Evolutionary conservation across 30 jellyfish, hydroid and myxozoan species (phyloP).

Genomic region (Mastigias papua): DNA sequence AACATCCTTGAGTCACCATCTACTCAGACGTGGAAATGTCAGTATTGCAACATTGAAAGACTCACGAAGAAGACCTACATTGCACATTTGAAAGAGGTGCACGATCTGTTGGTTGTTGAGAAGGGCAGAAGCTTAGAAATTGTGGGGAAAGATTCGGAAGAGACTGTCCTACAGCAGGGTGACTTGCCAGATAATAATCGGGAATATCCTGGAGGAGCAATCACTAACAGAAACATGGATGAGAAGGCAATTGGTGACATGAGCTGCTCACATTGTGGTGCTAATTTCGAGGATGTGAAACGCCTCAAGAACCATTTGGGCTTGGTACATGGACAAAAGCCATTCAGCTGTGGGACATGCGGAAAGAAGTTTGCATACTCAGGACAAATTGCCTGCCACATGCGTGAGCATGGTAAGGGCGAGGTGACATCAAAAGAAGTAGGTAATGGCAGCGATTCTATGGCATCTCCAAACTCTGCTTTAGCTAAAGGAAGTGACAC

Average conservation of each 20-base stretch:
- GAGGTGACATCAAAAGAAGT: not conserved
- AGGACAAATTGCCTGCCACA: slow-evolving; percentile 80
- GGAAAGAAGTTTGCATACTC: slow-evolving; percentile 75
- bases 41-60: slow-evolving; percentile 65
- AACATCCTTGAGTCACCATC: slow-evolving; percentile 63
- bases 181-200: not conserved
- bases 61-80: slow-evolving; percentile 75
- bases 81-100: slow-evolving; percentile 77
- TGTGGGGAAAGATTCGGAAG: slow-evolving; percentile 37
- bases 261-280: slow-evolving; percentile 75
- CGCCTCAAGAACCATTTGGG: slow-evolving; percentile 82
- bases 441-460: not conserved
- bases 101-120: slow-evolving; percentile 59
- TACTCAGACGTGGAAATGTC: slow-evolving; percentile 76
- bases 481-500: not conserved
- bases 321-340: slow-evolving; percentile 79
- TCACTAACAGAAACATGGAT: not conserved
- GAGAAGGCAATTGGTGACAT: not conserved
- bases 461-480: not conserved
- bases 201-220: not conserved
- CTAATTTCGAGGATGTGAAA: slow-evolving; percentile 53
- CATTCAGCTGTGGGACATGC: slow-evolving; percentile 75
- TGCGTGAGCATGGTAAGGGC: slow-evolving; percentile 56
- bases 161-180: not conserved
- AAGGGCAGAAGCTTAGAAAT: slow-evolving; percentile 74